Conservation (phyloP, 1,140 invertebrate genomes). For the Conus betulinus region DNA sequence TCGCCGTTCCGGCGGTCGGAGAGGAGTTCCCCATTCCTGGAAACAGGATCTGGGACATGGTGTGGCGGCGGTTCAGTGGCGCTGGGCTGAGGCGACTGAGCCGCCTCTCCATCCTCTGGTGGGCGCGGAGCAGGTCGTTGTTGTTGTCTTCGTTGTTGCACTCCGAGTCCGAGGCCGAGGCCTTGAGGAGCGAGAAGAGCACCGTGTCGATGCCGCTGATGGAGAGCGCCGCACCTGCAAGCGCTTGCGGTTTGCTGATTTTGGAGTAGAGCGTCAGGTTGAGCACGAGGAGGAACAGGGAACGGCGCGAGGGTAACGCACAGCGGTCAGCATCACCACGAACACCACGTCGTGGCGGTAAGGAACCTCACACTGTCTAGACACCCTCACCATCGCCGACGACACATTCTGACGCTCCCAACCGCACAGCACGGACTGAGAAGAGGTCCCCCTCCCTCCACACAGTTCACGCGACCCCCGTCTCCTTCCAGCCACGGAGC, state of each 20-base stretch:
- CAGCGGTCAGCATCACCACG: conserved; percentile 50
- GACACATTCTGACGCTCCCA: neutral
- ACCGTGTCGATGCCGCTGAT: conserved; percentile 62
- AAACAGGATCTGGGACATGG: conserved; percentile 42
- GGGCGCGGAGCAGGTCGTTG: conserved; percentile 11
- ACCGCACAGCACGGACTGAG: neutral
- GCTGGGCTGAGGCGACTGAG: conserved; percentile 35
- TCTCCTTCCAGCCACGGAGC: neutral
- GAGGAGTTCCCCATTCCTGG: neutral
- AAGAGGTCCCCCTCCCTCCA: neutral
- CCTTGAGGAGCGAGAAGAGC: conserved; percentile 53
- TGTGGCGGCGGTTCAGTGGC: conserved; percentile 43
- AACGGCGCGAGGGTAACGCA: conserved; percentile 61
- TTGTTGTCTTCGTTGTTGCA: conserved; percentile 41
- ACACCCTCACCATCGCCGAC: neutral
- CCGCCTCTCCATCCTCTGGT: conserved; percentile 5
- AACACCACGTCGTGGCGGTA: conserved; percentile 49
- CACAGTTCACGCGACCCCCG: neutral
- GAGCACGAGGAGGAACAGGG: conserved; percentile 51
- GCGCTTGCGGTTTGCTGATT: conserved; percentile 58
- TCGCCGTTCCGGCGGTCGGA: neutral
- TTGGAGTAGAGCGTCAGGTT: conserved; percentile 65
- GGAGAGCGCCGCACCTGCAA: conserved; percentile 58
- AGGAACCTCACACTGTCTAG: conserved; percentile 48
- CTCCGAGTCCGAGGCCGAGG: conserved; percentile 62